Conservation (phyloP, 1,140 invertebrate genomes). For the Batillaria attramentaria region DNA sequence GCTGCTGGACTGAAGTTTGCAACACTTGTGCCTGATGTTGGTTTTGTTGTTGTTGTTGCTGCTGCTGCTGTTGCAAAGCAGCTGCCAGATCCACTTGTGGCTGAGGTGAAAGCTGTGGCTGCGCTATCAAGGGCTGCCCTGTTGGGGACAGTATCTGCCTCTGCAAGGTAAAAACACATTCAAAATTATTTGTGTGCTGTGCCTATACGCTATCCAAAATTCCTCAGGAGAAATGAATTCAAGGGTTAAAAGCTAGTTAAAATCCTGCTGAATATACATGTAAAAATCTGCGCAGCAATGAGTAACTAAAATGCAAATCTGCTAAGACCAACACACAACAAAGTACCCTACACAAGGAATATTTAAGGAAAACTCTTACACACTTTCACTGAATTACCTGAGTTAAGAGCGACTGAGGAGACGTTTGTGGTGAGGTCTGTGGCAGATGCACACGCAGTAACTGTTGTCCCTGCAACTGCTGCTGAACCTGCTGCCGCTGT, state of each 20-base stretch:
- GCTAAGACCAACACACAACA: no score
- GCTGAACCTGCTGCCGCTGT: constrained; percentile 39
- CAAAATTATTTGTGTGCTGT: no score
- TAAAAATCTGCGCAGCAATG: no score
- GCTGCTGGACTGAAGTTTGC: neutral
- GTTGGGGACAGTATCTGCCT: constrained; percentile 9
- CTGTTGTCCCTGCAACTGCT: constrained; percentile 32
- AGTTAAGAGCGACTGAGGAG: constrained; percentile 11
- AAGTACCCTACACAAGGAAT: neutral
- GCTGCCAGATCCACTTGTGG: constrained; percentile 13
- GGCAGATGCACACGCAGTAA: constrained; percentile 66
- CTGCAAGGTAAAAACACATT: no score
- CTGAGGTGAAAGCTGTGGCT: constrained; percentile 20
- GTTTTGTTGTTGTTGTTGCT: constrained; percentile 27
- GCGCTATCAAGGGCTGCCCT: constrained; percentile 14
- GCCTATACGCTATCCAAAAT: no score
- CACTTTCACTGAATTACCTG: neutral
- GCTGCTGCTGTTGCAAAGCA: constrained; percentile 30
- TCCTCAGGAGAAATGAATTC: no score
- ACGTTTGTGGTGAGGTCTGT: constrained; percentile 31
- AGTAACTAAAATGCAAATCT: no score
- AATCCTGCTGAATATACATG: no score
- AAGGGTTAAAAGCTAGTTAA: no score
- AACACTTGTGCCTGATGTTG: constrained; percentile 15
- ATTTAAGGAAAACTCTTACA: neutral